These are phyloP conservation scores for Cichladusa arquata DNA, from an alignment of 2,113 vertebrate genomes.

Conservation along the genomic window DNA sequence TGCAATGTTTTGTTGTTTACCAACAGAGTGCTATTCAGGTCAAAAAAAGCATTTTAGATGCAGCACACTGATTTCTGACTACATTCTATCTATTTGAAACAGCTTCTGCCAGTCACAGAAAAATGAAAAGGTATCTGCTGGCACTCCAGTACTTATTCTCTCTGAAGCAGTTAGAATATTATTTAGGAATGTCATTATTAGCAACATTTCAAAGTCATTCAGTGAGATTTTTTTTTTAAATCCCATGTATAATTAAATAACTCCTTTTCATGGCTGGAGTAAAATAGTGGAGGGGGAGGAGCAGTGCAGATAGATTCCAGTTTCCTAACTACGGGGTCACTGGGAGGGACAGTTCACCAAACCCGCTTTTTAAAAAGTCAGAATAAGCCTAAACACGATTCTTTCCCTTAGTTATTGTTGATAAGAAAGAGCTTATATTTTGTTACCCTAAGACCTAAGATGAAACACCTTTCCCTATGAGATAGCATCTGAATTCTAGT, in stretches of 20 bases:
- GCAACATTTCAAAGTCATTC: slow-evolving; percentile 5
- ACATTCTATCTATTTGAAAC: background rate
- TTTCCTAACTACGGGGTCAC: background rate
- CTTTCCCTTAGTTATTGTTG: background rate
- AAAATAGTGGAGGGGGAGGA: no score
- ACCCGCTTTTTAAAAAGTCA: background rate
- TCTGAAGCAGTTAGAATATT: slow-evolving; percentile 14
- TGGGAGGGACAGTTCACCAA: background rate
- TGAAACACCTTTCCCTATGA: background rate
- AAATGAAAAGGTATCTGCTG: background rate
- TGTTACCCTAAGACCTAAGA: background rate
- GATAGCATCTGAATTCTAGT: background rate
- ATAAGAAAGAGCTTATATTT: background rate
- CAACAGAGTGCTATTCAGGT: background rate
- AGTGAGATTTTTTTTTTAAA: background rate
- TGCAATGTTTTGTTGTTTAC: background rate
- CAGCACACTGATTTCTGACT: background rate
- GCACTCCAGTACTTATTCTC: background rate
- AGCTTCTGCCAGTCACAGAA: background rate
- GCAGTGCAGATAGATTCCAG: background rate
- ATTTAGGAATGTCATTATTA: slow-evolving; percentile 12
- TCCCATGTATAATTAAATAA: background rate
- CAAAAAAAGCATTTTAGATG: background rate
- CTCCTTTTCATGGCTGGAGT: background rate
- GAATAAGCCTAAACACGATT: background rate